These are phyloP conservation scores for Tetragonula carbonaria DNA, from an alignment of 2,888 invertebrate species.

Conservation along the genomic window DNA sequence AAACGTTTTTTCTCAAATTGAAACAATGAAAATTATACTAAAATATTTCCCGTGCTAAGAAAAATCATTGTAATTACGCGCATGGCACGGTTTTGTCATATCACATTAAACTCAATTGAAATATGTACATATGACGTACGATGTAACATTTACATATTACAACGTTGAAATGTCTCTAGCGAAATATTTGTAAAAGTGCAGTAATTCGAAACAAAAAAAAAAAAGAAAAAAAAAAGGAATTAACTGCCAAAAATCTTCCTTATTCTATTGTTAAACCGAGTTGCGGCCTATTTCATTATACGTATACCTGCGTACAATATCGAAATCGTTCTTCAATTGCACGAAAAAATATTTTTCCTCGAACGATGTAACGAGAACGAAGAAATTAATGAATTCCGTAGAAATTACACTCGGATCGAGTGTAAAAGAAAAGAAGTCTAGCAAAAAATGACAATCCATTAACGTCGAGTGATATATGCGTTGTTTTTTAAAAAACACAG, in stretches of 20 bases:
- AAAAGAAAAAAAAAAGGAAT: neutral
- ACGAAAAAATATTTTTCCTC: neutral
- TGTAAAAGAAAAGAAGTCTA: constrained; percentile 7
- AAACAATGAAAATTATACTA: neutral
- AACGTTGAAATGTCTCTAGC: constrained; percentile 15
- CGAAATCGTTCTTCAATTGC: constrained; percentile 17
- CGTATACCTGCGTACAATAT: neutral
- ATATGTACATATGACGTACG: neutral
- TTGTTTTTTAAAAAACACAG: constrained; percentile 42
- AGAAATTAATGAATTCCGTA: constrained; percentile 14
- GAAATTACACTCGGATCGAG: neutral
- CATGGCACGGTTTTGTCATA: constrained; percentile 17
- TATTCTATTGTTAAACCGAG: constrained; percentile 41
- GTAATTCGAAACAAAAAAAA: neutral
- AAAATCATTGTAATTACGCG: constrained; percentile 20
- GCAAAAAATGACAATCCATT: constrained; percentile 41
- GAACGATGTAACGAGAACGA: neutral
- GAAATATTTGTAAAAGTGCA: neutral
- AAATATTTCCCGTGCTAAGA: neutral
- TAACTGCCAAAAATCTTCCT: neutral
- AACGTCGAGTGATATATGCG: constrained; percentile 34
- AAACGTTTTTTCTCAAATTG: neutral
- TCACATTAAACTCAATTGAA: constrained; percentile 7
- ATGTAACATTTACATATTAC: constrained; percentile 11
- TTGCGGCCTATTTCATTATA: constrained; percentile 50